Conservation (phyloP, 2,888 invertebrate species). For the Helobdella robusta region DNA sequence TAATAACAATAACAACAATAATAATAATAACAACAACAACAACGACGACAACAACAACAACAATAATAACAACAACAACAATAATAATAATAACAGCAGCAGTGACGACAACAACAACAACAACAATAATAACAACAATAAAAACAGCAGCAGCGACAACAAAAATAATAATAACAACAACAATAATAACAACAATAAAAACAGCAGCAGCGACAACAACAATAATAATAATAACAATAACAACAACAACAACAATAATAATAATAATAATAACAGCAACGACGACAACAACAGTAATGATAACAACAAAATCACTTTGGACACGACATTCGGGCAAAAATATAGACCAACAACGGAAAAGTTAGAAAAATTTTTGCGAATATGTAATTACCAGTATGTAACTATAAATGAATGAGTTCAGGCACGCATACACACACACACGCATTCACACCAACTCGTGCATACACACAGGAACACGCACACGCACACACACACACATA, state of each 20-base stretch:
- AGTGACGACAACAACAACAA: neutral
- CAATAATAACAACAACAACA: neutral
- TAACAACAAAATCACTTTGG: no score
- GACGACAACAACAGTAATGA: neutral
- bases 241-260: neutral
- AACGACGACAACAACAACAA: neutral
- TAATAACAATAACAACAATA: neutral
- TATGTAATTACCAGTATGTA: no score
- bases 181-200: neutral
- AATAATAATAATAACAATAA: neutral
- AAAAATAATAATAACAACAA: neutral
- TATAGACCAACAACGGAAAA: no score
- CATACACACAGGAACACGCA: no score
- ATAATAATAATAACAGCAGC: neutral
- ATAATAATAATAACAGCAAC: neutral
- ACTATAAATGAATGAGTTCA: no score
- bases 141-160: neutral
- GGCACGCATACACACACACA: no score
- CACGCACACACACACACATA: no score
- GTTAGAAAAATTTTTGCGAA: no score
- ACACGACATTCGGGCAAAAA: no score
- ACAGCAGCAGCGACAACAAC: no score
- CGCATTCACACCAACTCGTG: no score
- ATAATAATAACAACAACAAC: neutral
- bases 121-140: neutral